phyloP scores from a whole-genome alignment of 1,140 invertebrate genomes.

The Vanessa tameamea region DNA sequence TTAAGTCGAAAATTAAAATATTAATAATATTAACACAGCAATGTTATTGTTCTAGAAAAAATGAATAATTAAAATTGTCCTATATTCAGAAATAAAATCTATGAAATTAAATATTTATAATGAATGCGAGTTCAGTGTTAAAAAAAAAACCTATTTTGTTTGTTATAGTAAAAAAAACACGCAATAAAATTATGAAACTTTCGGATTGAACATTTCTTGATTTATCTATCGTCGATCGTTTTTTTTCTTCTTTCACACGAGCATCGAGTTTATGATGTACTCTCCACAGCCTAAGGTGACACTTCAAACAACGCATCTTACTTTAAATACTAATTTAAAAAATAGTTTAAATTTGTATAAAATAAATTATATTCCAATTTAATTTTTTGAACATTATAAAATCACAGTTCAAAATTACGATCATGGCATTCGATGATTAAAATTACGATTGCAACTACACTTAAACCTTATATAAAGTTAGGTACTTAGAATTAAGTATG shows the following conservation, averaged over 20 bases:
- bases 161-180: too few species aligned
- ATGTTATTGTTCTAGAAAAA: slow-evolving; percentile 16
- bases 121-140: slow-evolving; percentile 21
- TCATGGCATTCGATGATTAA: slow-evolving; percentile 69
- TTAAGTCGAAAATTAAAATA: slow-evolving; percentile 26
- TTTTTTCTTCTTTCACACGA: neutral
- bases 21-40: slow-evolving; percentile 14
- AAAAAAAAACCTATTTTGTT: slow-evolving; percentile 10
- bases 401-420: slow-evolving; percentile 79
- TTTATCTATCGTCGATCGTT: neutral
- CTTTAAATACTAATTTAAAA: slow-evolving; percentile 31
- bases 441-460: slow-evolving; percentile 53
- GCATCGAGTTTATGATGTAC: neutral
- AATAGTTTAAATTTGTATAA: slow-evolving; percentile 46
- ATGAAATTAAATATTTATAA: slow-evolving; percentile 19
- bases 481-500: slow-evolving; percentile 66
- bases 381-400: slow-evolving; percentile 72
- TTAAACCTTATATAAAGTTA: slow-evolving; percentile 50
- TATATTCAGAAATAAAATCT: slow-evolving; percentile 23
- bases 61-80: slow-evolving; percentile 11
- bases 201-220: neutral
- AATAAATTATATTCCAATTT: slow-evolving; percentile 62
- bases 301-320: slow-evolving; percentile 13
- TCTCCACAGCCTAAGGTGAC: slow-evolving; percentile 4
- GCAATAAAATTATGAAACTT: slow-evolving; percentile 5